These are phyloP conservation scores for Diaperis boleti DNA, from an alignment of 2,888 invertebrate species.

Conservation along the genomic window DNA sequence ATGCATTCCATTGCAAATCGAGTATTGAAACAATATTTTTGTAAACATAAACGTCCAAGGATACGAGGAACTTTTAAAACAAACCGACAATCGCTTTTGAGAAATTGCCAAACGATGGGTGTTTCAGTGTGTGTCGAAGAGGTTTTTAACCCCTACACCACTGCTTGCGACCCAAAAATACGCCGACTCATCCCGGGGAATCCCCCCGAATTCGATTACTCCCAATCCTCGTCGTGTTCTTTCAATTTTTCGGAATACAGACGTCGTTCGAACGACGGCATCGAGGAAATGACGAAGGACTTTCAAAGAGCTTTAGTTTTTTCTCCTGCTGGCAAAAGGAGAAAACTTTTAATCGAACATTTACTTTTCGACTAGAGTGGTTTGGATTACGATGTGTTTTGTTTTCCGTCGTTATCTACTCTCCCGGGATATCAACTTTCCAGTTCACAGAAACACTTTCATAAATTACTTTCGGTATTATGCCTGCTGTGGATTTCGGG, in stretches of 20 bases:
- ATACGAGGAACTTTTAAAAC: too few species aligned
- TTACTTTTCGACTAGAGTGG: constrained; percentile 54
- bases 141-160: too few species aligned
- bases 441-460: constrained; percentile 53
- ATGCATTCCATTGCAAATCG: too few species aligned
- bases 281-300: constrained; percentile 42
- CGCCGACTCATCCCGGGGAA: constrained; percentile 16
- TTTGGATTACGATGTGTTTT: constrained; percentile 55
- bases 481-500: constrained; percentile 40
- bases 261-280: constrained; percentile 30
- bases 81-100: too few species aligned
- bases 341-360: constrained; percentile 58
- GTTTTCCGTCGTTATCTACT: constrained; percentile 53
- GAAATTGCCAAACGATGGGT: too few species aligned
- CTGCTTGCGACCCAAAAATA: neutral
- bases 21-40: too few species aligned
- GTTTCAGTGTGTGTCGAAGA: too few species aligned
- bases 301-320: constrained; percentile 35
- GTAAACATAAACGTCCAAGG: too few species aligned
- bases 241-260: constrained; percentile 33
- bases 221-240: constrained; percentile 21
- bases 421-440: constrained; percentile 52
- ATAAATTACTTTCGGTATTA: constrained; percentile 54
- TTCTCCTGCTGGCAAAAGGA: constrained; percentile 45
- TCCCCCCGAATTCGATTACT: constrained; percentile 27